Percentiles rank a stretch among this genome's conserved stretches.
phyloP scores from a whole-genome alignment of 2,113 vertebrate genomes.

The Ellobius talpinus region DNA sequence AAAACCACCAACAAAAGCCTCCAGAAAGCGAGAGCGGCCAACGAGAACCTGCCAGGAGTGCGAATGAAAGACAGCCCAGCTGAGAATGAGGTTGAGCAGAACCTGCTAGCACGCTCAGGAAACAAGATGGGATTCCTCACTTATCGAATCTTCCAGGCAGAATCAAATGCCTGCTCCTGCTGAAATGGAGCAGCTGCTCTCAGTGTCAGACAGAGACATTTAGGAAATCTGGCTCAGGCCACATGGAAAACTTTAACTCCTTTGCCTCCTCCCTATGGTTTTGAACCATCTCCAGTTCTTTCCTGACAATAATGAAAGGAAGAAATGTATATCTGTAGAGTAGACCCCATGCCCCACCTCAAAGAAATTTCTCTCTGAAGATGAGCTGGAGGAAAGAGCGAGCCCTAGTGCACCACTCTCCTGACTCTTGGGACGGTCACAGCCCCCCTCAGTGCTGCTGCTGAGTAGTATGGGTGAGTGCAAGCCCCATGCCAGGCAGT shows the following conservation, averaged over 20 bases:
- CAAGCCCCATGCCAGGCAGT: accelerated
- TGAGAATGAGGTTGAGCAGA: constrained; percentile 72
- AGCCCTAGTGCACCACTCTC: accelerated
- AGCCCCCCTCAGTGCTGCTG: accelerated
- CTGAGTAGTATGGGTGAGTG: accelerated
- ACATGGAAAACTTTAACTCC: constrained; percentile 35
- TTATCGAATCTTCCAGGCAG: background rate
- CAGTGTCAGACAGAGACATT: background rate
- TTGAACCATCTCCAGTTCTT: constrained; percentile 57
- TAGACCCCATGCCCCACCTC: background rate
- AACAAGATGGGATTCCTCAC: background rate
- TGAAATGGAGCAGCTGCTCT: constrained; percentile 61
- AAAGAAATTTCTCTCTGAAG: background rate
- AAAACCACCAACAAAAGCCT: background rate
- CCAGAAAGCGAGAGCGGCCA: background rate
- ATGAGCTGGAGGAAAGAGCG: background rate
- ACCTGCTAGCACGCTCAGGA: background rate
- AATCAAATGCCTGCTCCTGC: background rate
- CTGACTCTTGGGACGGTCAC: background rate
- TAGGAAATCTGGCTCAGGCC: background rate
- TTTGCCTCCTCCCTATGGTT: background rate
- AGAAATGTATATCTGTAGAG: background rate
- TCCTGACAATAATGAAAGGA: constrained; percentile 52
- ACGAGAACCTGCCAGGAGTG: constrained; percentile 3
- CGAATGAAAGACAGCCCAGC: constrained; percentile 2